These are phyloP conservation scores for Campylomormyrus tamandua DNA, from an alignment of 2,113 vertebrate species.

Conservation along the genomic window DNA sequence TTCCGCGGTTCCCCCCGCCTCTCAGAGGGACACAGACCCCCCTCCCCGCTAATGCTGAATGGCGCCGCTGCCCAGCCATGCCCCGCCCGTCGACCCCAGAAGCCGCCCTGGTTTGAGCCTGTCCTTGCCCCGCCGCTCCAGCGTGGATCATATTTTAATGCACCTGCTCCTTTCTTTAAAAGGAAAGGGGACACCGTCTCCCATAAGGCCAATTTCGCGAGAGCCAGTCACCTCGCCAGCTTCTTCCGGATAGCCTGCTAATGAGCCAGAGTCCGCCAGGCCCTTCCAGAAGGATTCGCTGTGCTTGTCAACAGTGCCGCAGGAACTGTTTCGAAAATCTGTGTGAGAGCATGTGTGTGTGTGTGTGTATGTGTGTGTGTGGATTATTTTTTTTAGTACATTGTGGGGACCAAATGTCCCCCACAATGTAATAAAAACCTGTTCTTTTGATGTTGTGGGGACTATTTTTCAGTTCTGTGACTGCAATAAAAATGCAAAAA, in stretches of 20 bases:
- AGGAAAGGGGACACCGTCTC: constrained; percentile 5
- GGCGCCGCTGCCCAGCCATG: neutral
- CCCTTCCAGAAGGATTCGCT: neutral
- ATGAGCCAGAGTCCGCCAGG: neutral
- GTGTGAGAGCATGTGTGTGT: neutral
- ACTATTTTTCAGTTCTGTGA: too few species aligned
- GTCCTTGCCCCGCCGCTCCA: neutral
- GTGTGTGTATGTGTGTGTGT: neutral
- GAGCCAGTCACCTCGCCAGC: neutral
- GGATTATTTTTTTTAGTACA: neutral
- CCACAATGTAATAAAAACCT: too few species aligned
- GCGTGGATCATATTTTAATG: neutral
- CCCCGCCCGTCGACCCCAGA: neutral
- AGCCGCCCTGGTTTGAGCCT: neutral
- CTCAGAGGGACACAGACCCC: neutral
- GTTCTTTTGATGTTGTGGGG: too few species aligned
- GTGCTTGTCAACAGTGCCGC: neutral
- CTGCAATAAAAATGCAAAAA: too few species aligned
- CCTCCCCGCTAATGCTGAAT: neutral
- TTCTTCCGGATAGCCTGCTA: neutral
- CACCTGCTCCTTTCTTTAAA: neutral
- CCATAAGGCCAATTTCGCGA: constrained; percentile 1
- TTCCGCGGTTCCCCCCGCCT: neutral
- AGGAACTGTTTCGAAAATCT: neutral
- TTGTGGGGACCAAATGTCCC: neutral